A percentile compares a stretch with the other conserved stretches of the same genome.
Conservation (phyloP, 2,113 vertebrate genomes). For the Oxyura jamaicensis region DNA sequence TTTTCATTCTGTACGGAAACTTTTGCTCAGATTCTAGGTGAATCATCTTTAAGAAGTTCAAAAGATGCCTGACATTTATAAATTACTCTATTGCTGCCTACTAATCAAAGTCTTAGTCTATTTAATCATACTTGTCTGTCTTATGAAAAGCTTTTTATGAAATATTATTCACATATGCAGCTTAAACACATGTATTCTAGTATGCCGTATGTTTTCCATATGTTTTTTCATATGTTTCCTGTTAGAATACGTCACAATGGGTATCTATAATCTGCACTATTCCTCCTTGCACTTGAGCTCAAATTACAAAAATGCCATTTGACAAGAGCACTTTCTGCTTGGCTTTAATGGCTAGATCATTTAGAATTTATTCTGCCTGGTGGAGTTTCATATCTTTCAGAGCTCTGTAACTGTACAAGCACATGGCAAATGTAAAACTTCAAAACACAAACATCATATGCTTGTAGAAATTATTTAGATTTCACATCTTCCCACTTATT, state of each 20-base stretch:
- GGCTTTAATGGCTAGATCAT: not conserved
- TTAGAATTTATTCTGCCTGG: not conserved
- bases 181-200: not conserved
- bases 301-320: not conserved
- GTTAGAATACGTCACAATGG: not conserved
- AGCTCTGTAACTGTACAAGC: not conserved
- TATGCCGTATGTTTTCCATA: not conserved
- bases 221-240: not conserved
- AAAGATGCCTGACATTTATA: not conserved
- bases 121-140: conserved; percentile 14
- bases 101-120: not conserved
- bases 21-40: not conserved
- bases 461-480: not conserved
- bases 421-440: not conserved
- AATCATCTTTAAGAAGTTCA: not conserved
- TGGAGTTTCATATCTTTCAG: not conserved
- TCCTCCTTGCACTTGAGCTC: not conserved
- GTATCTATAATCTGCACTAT: not conserved
- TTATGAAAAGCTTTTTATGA: not conserved
- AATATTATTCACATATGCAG: not conserved
- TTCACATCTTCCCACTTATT: not conserved
- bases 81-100: not conserved
- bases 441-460: not conserved
- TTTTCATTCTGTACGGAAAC: conserved; percentile 17
- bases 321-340: not conserved